Evolutionary conservation across 1,140 invertebrate species (phyloP), one percentile per base, ranked within the genome.

Genomic region (Caenorhabditis briggsae): DNA sequence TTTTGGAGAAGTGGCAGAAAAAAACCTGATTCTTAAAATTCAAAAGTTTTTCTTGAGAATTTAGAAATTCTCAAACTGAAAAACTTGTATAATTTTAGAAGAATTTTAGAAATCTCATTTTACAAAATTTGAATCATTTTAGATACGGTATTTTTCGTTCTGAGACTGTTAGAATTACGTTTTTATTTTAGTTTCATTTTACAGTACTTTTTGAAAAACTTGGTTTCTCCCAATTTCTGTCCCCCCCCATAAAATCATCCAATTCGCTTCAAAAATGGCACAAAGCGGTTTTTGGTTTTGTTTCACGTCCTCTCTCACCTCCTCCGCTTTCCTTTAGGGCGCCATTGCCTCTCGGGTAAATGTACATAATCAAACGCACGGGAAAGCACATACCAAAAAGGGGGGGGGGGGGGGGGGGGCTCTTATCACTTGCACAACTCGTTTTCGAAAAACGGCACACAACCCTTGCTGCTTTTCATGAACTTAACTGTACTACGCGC

Each of bases 281-380:
- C 70, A 50, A 70, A 41, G 70, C 64, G 64, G 41, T 70, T 48
- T 78, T 78, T 78, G 70, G 70, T 78, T 50, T 78, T 78, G 46
- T 78, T 78, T 78, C 70, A 50, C 70, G 20, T 11, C 70, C n/a
- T n/a, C 50, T 78, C 16, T 53, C 50, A 14, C 16, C 50, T 78
- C 70, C 43, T 20, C 33, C 70, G 12, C 46, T 78, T 14, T 33
- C 33, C 33, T 33, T 33, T 33, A 33, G 33, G 70, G 70, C 70
- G 70, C 46, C 46, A 41, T 43, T 50, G 70, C 33, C 70, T 33
- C 33, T 33, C 59, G 59, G 65, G 65, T 78, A 78, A 33, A 78
- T 78, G 70, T 78, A 78, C 70, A 78, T 78, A 78, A 78, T 50
- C 70, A 78, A 53, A 78, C 46, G 70, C 70, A 78, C 70, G 70